Base-by-base conservation (phyloP, 2,797 vertebrate species). In the Triplophysa bombifrons region DNA sequence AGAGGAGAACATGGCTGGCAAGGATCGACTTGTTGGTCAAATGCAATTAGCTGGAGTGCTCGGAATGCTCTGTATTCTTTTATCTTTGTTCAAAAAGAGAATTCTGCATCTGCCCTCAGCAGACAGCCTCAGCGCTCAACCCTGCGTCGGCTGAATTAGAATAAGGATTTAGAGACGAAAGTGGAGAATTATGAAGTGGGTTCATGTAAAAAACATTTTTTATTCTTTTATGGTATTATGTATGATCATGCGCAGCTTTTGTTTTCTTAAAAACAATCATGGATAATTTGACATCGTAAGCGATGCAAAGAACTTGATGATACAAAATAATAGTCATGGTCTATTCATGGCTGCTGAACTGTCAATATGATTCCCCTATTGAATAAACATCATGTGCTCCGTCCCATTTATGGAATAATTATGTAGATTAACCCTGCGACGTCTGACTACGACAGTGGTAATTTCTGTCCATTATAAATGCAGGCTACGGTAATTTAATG, bases 21-120 rank as follows among this genome's bases (percentile, higher is more conserved):
- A 84, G 80, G 85, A 89, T 88, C 83, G 85, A 88, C 87, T 82
- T 83, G 82, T 88, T 88, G 90, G 90, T 92, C 90, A 87, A 88
- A 91, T 83, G 84, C 88, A 90, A 91, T 92, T 92, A 93, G 89
- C 88, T 85, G 86, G 91, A 90, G 85, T 88, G 86, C 84, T 82
- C 86, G 74, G 75, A 83, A 84, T 82, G 83, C 87, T 84, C 87
- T 84, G 86, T 83, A 30, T 71, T 82, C 88, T 91, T 92, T 90
- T 82, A 91, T 92, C 90, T 91, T 73, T 87, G 82, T 85, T 89
- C 89, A 88, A 86, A 89, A 85, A 77, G 78, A 85, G 81, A 88
- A 84, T 86, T 88, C 72, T 85, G 72, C 80, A 61, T 81, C 75
- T 69, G 85, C 68, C 81, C 85, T 83, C 65, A 81, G 79, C 80